Percentiles rank a stretch among this genome's conserved stretches.
phyloP scores from a whole-genome alignment of 1,140 invertebrate species.

The Frieseomelitta varia region DNA sequence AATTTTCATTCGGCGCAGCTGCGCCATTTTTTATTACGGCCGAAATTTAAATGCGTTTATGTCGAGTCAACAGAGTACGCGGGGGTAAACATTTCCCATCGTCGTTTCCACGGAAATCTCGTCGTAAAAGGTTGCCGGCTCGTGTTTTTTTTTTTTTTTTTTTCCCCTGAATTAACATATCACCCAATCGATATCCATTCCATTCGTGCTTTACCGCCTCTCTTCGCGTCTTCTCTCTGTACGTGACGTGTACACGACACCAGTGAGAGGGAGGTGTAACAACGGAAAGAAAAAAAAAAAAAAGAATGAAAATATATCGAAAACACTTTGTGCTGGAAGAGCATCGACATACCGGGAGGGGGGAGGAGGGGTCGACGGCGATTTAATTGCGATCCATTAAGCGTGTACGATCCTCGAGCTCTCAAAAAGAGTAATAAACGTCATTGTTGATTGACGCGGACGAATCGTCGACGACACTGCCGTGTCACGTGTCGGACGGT shows the following conservation, averaged over 20 bases:
- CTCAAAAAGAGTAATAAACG: constrained; percentile 62
- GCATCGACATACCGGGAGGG: background rate
- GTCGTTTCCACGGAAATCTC: constrained; percentile 7
- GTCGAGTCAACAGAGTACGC: constrained; percentile 12
- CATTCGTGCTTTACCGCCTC: background rate
- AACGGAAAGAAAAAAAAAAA: background rate
- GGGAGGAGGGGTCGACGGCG: no score
- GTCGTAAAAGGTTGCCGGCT: background rate
- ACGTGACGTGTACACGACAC: background rate
- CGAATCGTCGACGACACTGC: constrained; percentile 33
- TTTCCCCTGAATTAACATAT: constrained; percentile 34
- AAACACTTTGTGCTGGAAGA: background rate
- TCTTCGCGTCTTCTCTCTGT: background rate
- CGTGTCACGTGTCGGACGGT: background rate
- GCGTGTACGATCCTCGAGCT: constrained; percentile 49
- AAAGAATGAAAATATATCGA: background rate
- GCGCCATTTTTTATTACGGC: constrained; percentile 33
- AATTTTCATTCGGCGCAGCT: constrained; percentile 40
- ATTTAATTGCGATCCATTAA: constrained; percentile 55
- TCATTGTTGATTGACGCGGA: constrained; percentile 44
- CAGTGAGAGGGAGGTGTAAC: background rate
- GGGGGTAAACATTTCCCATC: background rate
- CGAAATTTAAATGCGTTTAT: constrained; percentile 29
- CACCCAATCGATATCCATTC: background rate
- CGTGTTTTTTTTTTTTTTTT: no score